Conservation (phyloP, 92 coral and sea anemone species). For the Scolanthus callimorphus region DNA sequence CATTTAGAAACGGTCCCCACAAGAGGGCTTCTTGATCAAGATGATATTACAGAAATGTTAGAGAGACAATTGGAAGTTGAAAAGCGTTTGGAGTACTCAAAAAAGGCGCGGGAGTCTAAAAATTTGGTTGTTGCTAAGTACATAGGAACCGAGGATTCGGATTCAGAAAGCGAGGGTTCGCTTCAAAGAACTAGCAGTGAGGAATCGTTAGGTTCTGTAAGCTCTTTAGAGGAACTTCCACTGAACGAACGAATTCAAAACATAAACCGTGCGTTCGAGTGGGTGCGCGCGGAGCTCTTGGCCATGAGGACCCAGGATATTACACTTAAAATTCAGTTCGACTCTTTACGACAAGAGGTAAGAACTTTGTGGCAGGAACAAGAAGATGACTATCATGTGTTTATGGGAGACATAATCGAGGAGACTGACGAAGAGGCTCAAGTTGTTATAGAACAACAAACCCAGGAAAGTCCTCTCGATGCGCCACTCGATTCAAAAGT, state of each 20-base stretch:
- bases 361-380: conserved; percentile 14
- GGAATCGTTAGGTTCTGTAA: background rate
- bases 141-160: background rate
- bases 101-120: background rate
- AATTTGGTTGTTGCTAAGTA: background rate
- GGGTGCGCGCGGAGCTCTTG: conserved; percentile 24
- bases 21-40: background rate
- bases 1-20: background rate
- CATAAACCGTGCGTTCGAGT: conserved; percentile 24
- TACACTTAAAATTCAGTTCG: conserved; percentile 23
- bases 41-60: background rate
- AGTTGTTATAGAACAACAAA: background rate
- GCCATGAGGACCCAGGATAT: conserved; percentile 25
- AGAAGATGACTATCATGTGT: conserved; percentile 8
- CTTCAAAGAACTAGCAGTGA: background rate
- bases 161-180: background rate
- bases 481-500: background rate
- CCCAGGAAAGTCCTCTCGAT: background rate
- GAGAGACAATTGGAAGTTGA: background rate
- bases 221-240: conserved; percentile 11
- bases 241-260: conserved; percentile 27
- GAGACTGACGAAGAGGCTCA: background rate
- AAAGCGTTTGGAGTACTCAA: no score
- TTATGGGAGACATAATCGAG: background rate
- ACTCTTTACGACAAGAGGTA: conserved; percentile 26